Conservation (phyloP, 35 echinoderm and acorn worm species). For the Apostichopus californicus region DNA sequence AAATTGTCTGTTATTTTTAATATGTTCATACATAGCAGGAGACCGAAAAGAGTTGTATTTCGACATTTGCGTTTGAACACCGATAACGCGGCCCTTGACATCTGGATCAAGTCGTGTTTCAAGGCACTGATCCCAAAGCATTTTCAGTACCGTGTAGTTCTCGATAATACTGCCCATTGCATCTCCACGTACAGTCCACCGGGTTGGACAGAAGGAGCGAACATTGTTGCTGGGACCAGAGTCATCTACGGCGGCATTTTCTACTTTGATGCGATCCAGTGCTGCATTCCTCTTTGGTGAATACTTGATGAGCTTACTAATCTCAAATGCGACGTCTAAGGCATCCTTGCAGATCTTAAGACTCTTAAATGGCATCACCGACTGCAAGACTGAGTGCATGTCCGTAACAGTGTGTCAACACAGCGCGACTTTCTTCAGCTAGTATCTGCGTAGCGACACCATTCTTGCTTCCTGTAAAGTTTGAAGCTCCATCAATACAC, state of each 20-base stretch:
- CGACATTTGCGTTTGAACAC: conserved; percentile 21
- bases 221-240: not conserved
- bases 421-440: not conserved
- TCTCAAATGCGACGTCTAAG: conserved; percentile 5
- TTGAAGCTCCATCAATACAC: conserved; percentile 1
- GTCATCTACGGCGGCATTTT: not conserved
- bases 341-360: not conserved
- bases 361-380: not conserved
- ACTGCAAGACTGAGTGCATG: conserved; percentile 3
- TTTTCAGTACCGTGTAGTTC: not conserved
- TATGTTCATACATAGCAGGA: not conserved
- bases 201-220: conserved; percentile 9
- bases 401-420: conserved; percentile 14
- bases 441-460: not conserved
- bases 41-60: conserved; percentile 7
- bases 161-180: conserved; percentile 4
- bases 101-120: conserved; percentile 6
- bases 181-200: conserved; percentile 18
- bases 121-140: conserved; percentile 18
- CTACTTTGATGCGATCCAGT: not conserved
- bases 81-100: not conserved
- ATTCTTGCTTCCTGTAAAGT: not conserved
- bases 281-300: not conserved
- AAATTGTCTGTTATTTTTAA: not conserved
- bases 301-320: conserved; percentile 11